phyloP scores from a whole-genome alignment of 2,797 vertebrate genomes.

The Smutsia gigantea region DNA sequence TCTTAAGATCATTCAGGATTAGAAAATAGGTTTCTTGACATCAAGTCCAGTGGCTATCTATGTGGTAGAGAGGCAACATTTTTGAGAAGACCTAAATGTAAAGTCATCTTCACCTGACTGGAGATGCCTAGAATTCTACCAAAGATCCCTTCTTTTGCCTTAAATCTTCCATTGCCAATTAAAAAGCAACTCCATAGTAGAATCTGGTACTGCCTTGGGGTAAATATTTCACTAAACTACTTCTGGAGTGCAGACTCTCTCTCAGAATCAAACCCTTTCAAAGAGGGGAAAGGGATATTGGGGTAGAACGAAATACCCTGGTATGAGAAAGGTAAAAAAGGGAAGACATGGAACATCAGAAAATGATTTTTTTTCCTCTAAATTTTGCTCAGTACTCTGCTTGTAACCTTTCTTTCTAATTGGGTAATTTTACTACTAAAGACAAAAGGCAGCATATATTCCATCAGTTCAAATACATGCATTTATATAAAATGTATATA shows the following conservation, averaged over 20 bases:
- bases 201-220: neutral
- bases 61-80: neutral
- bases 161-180: neutral
- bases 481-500: neutral
- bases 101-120: neutral
- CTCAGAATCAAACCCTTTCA: too few species aligned
- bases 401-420: neutral
- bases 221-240: neutral
- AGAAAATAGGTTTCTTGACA: neutral
- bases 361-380: neutral
- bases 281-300: neutral
- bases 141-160: neutral
- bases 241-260: neutral
- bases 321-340: neutral
- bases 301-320: neutral
- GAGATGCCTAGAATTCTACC: neutral
- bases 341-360: neutral
- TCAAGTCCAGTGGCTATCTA: neutral
- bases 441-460: neutral
- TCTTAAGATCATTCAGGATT: neutral
- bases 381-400: neutral
- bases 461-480: neutral
- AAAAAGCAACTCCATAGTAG: neutral
- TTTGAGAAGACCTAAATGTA: neutral
- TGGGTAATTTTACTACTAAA: neutral